Conservation (phyloP, 1,140 invertebrate species). For the Drosophila guanche region DNA sequence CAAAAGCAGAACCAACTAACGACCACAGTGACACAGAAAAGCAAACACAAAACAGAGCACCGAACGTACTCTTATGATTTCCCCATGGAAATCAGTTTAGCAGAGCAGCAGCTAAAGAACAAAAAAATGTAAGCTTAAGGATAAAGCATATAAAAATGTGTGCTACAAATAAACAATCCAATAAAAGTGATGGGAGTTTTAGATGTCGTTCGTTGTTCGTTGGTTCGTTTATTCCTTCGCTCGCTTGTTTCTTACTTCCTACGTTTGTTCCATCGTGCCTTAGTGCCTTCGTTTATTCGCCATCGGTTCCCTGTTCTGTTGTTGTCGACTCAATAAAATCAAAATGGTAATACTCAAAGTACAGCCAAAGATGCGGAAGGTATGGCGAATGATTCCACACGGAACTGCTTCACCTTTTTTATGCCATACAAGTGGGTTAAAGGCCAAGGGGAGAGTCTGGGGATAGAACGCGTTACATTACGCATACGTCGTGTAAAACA, state of each 20-base stretch:
- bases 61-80: constrained; percentile 63
- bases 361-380: constrained; percentile 3
- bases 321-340: constrained; percentile 51
- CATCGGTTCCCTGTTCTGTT: constrained; percentile 6
- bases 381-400: background rate
- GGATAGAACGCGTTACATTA: constrained; percentile 70
- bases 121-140: constrained; percentile 8
- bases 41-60: constrained; percentile 18
- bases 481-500: constrained; percentile 71
- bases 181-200: constrained; percentile 51
- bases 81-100: constrained; percentile 78
- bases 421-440: too few species aligned
- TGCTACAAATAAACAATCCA: constrained; percentile 68
- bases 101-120: constrained; percentile 24
- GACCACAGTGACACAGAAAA: background rate
- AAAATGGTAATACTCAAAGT: constrained; percentile 27
- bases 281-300: background rate
- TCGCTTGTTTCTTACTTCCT: too few species aligned
- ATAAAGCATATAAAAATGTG: constrained; percentile 75
- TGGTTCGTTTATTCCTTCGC: background rate
- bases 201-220: constrained; percentile 6
- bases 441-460: constrained; percentile 3
- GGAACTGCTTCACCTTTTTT: too few species aligned
- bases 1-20: constrained; percentile 18
- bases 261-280: too few species aligned